Base-by-base conservation (phyloP, 2,797 vertebrate genomes). In the Siniperca scherzeri region DNA sequence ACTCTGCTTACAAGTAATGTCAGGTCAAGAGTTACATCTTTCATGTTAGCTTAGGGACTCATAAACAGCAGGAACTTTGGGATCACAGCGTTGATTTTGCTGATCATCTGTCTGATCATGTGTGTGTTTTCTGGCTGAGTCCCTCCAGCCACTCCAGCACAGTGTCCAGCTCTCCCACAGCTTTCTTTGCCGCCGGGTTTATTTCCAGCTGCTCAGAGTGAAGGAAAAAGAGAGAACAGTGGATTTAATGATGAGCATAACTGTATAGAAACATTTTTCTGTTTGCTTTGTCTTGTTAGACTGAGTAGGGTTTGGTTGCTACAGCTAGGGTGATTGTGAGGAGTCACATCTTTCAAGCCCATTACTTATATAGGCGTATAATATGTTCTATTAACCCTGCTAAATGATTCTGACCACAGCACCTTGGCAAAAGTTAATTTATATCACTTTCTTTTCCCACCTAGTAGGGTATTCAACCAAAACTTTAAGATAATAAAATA, bases 91-190 rank as follows among this genome's bases (percentile, higher is more conserved):
- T 17, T 40, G 52, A 33, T 19, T 60, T 36, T 22, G 3, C 46
- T 56, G 38, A 30, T 53, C 27, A 7, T 73, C 38, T 10, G 27
- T 70, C 3, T 25, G n/a, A 22, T 87, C 55, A 62, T 22, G 21
- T 1, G 3, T 40, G 53, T 46, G 53, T 67, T 66, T n/a, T 80
- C 6, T 74, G 71, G 44, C 60, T 60, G 13, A 93, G 87, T n/a
- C 36, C 68, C 8, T 96, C 93, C 70, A 96, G 76, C 95, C 95
- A 96, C 14, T 93, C 92, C 87, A 96, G 85, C 19, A 96, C 82
- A 0, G 89, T 94, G 81, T 92, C 91, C 92, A 97, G 89, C 74
- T 96, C 96, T 16, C 95, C 95, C 7, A 97, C 81, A 0, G 96
- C 96, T 76, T 97, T 97, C 61, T 82, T 78, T 0, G 92, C 87